These are phyloP conservation scores for Apoda limacodes DNA, from an alignment of 2,888 invertebrate genomes.

Conservation along the genomic window DNA sequence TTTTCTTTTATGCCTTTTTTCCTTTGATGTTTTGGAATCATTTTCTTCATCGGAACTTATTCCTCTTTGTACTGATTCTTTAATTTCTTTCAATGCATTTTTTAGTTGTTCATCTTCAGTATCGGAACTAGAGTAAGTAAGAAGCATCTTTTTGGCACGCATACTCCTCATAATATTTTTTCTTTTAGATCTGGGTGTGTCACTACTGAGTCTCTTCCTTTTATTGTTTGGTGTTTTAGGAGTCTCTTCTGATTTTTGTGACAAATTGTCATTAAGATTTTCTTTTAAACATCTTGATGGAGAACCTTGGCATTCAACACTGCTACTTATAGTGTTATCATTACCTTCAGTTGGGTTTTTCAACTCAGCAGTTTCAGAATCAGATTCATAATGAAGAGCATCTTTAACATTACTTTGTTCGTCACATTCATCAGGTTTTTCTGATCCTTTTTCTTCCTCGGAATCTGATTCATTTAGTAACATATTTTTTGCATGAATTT, in stretches of 20 bases:
- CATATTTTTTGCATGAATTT: constrained; percentile 4
- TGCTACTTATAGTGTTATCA: constrained; percentile 2
- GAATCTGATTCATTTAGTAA: constrained; percentile 9
- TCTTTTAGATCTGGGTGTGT: constrained; percentile 28
- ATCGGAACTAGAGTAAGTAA: constrained; percentile 48
- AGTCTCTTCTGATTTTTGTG: constrained; percentile 24
- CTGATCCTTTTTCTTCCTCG: constrained; percentile 9
- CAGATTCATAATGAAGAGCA: neutral
- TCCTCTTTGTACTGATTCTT: constrained; percentile 30
- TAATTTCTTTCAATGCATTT: constrained; percentile 32
- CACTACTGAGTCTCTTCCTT: constrained; percentile 18
- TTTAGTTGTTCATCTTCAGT: constrained; percentile 41
- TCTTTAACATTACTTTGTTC: neutral
- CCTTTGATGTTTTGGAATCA: constrained; percentile 10
- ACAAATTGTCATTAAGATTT: too few relatives aligned
- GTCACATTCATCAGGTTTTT: constrained; percentile 1
- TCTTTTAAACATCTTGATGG: too few relatives aligned
- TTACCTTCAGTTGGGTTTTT: too few relatives aligned
- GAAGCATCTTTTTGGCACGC: constrained; percentile 44
- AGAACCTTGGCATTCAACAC: too few relatives aligned
- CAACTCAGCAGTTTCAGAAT: too few relatives aligned
- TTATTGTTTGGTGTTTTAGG: constrained; percentile 20
- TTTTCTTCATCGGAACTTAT: constrained; percentile 27
- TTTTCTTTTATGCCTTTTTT: constrained; percentile 9
- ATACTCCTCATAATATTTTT: constrained; percentile 42